Conservation (phyloP, 2,797 vertebrate species). For the Smutsia temminckii region DNA sequence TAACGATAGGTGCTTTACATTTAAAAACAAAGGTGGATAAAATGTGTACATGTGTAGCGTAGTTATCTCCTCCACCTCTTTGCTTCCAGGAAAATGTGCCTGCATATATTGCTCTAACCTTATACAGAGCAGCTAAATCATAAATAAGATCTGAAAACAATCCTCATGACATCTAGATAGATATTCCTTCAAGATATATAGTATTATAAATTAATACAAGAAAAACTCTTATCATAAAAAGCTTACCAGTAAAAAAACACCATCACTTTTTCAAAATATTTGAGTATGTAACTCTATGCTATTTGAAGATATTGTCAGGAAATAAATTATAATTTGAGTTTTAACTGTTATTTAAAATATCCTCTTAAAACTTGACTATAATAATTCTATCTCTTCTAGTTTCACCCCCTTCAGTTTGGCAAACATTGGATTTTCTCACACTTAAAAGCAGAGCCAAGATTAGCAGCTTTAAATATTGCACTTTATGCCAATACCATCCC, state of each 20-base stretch:
- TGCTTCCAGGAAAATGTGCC: constrained; percentile 48
- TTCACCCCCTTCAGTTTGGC: constrained; percentile 60
- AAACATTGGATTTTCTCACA: constrained; percentile 62
- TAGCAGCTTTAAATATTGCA: constrained; percentile 66
- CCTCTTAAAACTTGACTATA: constrained; percentile 57
- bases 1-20: constrained; percentile 11
- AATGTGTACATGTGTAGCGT: neutral
- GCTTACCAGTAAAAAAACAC: constrained; percentile 44
- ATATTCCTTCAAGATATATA: constrained; percentile 9
- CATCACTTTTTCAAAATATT: constrained; percentile 46
- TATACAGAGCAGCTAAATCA: constrained; percentile 43
- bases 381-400: constrained; percentile 49
- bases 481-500: constrained; percentile 57
- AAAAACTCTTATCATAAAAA: constrained; percentile 53
- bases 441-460: constrained; percentile 68
- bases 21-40: constrained; percentile 22
- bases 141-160: constrained; percentile 17
- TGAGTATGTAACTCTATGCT: neutral
- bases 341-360: constrained; percentile 64
- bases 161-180: neutral
- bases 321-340: constrained; percentile 56
- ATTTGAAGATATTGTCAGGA: constrained; percentile 61
- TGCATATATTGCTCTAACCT: constrained; percentile 30
- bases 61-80: neutral
- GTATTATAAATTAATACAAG: constrained; percentile 42